Evolutionary conservation across 2,797 vertebrate genomes (phyloP), one percentile per base, ranked within the genome.

Genomic region (Semotilus atromaculatus): DNA sequence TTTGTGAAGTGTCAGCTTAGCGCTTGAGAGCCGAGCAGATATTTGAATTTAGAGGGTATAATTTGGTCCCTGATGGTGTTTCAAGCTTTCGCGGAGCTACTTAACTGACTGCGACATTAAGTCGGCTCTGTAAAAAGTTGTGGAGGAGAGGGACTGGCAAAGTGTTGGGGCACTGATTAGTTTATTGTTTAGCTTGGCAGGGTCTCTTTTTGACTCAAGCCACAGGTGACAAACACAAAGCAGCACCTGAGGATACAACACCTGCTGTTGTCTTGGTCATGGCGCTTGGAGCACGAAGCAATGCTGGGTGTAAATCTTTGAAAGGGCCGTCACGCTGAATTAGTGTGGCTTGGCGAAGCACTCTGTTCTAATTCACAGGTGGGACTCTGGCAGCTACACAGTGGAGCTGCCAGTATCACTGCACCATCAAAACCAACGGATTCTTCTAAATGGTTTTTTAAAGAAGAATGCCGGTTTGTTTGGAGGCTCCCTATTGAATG

Each of bases 221-320:
- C 76, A 84, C 85, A 89, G 87, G 87, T 89, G 89, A 89, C 67
- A 62, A 86, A 82, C n/a, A 82, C 80, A 86, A 82, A 81, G 80
- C 36, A 80, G 81, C 66, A 84, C 83, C 89, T 78, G 78, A 86
- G 83, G 85, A 80, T 60, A 89, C 66, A 87, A 84, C 84, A 86
- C 85, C 85, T 87, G 83, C 87, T 83, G 88, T 84, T 86, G 85
- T 86, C 86, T 86, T 78, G 81, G 86, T 84, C 85, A 80, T 75
- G 43, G 79, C 40, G 67, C 48, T 89, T 14, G 74, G 82, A 86
- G 82, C 75, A 68, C 51, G 0, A 72, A 82, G 71, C 82, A 84
- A 58, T 62, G 68, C 51, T 21, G 82, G 87, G 87, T 88, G 88
- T 86, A 84, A 89, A 89, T 86, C 71, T 81, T 38, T 43, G 64